Evolutionary conservation across 2,113 vertebrate genomes (phyloP), one percentile per base, ranked within the genome.

Genomic region (Thamnaconus septentrionalis): DNA sequence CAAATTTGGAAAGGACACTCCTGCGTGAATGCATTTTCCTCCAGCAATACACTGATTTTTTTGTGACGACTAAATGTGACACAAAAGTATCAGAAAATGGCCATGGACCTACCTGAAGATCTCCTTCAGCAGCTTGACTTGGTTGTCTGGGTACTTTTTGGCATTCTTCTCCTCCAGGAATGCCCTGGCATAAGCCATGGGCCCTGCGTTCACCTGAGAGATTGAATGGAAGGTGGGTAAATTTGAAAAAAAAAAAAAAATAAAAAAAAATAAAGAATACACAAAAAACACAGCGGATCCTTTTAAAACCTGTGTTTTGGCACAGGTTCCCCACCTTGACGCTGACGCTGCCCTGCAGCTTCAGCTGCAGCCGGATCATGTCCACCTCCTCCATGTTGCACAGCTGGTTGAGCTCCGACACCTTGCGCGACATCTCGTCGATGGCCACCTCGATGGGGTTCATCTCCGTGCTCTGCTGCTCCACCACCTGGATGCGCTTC

Each of bases 371-470:
- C 42, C 97, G 87, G 84, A 99, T 99, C 97, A 99, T 99, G 88
- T 99, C 97, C 81, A 98, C 96, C 12, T 98, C 96, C 12, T 95
- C 93, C 93, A 95, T 94, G 3, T 86, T 92, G 87, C 97, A 99
- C 53, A 99, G 94, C 86, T 98, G 95, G 61, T 94, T 98, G 68
- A 99, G 96, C 84, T 99, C 97, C 0, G 94, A 95, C 57, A 99
- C 95, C 58, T 99, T 99, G 47, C 91, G 94, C 50, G 96, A 95
- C 97, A 99, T 99, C 89, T 98, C 96, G 47, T 99, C 97, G n/a
- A 99, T 98, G 0, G 97, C 97, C n/a, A 99, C 97, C 76, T 98
- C 97, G 0, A 99, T 95, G 0, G 97, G 97, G 77, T 98, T 98
- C 90, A 99, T 92, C 67, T 99, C 97, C 0, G 94, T 95, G 87